These are phyloP conservation scores for Pammene fasciana DNA, from an alignment of 2,888 invertebrate species.

Conservation along the genomic window DNA sequence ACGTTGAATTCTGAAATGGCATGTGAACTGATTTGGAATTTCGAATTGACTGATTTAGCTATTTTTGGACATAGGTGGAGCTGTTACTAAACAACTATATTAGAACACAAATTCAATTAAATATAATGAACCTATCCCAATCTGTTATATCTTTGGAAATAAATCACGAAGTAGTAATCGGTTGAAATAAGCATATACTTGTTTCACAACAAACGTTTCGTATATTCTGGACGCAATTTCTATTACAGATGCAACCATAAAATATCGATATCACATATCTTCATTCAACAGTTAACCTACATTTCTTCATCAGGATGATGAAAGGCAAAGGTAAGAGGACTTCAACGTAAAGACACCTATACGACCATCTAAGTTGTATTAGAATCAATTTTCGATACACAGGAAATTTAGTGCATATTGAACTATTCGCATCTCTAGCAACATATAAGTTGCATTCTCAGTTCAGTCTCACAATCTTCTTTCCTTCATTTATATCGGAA, in stretches of 20 bases:
- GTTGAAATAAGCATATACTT: not conserved
- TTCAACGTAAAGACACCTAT: constrained; percentile 15
- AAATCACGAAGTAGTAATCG: not conserved
- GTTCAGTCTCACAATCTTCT: too few relatives aligned
- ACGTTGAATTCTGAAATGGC: not conserved
- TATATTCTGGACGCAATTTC: constrained; percentile 12
- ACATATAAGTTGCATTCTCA: not conserved
- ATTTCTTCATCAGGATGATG: constrained; percentile 24
- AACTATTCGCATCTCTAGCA: not conserved
- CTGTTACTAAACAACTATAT: not conserved
- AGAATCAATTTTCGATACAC: constrained; percentile 19
- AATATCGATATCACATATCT: constrained; percentile 16
- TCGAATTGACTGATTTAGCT: not conserved
- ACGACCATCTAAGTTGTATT: constrained; percentile 6
- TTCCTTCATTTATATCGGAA: too few relatives aligned
- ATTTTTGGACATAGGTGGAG: not conserved
- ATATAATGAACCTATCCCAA: not conserved
- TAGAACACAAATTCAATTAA: not conserved
- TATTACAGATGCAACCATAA: constrained; percentile 14
- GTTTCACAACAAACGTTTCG: constrained; percentile 13
- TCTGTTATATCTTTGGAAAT: not conserved
- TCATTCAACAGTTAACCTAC: constrained; percentile 21
- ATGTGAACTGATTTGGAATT: constrained; percentile 5
- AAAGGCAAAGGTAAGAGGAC: constrained; percentile 18
- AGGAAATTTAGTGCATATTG: constrained; percentile 25